Evolutionary conservation across 2,113 vertebrate species (phyloP).

Genomic region (Triplophysa tibetana): DNA sequence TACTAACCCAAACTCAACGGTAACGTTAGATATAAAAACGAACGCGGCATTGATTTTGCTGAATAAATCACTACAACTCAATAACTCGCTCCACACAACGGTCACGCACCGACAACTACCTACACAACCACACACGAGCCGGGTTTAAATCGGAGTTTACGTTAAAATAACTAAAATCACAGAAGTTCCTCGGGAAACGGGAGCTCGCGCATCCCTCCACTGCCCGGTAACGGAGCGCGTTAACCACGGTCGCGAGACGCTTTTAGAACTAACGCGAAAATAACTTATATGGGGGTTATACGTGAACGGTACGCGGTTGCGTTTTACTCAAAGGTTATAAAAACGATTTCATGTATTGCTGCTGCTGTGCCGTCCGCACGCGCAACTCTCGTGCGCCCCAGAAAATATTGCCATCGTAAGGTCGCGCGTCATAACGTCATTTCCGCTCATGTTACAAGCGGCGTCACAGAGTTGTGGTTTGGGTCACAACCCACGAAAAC

Average conservation of each 20-base stretch:
- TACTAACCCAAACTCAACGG: background rate
- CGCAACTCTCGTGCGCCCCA: background rate
- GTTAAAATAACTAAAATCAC: conserved; percentile 18
- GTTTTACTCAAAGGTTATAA: background rate
- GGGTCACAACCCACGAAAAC: background rate
- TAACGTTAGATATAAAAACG: background rate
- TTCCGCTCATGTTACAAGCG: background rate
- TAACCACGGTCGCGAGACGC: background rate
- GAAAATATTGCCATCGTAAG: conserved; percentile 7
- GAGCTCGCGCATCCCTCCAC: background rate
- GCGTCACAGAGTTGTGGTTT: conserved; percentile 1
- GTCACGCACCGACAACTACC: background rate
- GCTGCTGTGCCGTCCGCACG: background rate
- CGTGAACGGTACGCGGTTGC: background rate
- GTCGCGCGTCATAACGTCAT: conserved; percentile 37
- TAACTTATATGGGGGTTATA: background rate
- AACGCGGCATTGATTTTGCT: background rate
- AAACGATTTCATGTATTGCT: background rate
- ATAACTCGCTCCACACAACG: background rate
- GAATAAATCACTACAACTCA: background rate
- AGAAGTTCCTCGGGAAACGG: background rate
- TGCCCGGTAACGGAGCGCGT: conserved; percentile 15
- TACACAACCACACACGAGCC: background rate
- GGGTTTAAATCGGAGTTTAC: background rate
- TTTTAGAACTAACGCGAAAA: background rate